Evolutionary conservation across 2,888 invertebrate genomes (phyloP), one percentile per base, ranked within the genome.

Genomic region (Andrena trimmerana): DNA sequence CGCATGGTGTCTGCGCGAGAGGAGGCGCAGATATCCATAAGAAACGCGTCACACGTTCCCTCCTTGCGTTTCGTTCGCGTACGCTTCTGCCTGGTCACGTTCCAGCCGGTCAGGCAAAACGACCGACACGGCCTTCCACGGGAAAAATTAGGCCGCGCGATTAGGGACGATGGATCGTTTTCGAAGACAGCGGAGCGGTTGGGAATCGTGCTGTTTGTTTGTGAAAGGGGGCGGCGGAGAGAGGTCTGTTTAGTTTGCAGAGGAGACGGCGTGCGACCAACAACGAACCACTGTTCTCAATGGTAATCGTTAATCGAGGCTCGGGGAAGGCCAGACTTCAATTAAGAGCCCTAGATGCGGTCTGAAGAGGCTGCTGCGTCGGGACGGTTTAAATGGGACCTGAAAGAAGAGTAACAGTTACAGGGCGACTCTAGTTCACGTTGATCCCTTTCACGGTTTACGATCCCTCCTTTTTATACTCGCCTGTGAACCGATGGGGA

Each of bases 261-360:
- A 54, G 82, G 82, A 75, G 81, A 50, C 80, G 80, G 88, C 87
- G 90, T 90, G 88, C 81, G 89, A 90, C 87, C 89, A 83, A 86
- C 82, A 84, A 87, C 78, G 77, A 50, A 62, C 10, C 81, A 84
- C 82, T 81, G 89, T 90, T 88, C 87, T 86, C 90, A 90, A 89
- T 90, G 87, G 87, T 88, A 87, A 90, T 90, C 86, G 85, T 90
- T 89, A 88, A 89, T 86, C 85, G 86, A 71, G 82, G 66, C 85
- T 78, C 72, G 52, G 86, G 81, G 85, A 90, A 88, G 84, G 83
- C 81, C 82, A 81, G 86, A 78, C 84, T 87, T 83, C 83, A 88
- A 89, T 90, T 90, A 90, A 84, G 80, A 76, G 76, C 81, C 75
- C 89, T 81, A 76, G 77, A 83, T 75, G 68, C 78, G 29, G 79